Percentiles rank a stretch among this genome's conserved stretches.
Evolutionary conservation across 2,888 invertebrate species (phyloP).

Genomic region (Eupithecia subumbrata): DNA sequence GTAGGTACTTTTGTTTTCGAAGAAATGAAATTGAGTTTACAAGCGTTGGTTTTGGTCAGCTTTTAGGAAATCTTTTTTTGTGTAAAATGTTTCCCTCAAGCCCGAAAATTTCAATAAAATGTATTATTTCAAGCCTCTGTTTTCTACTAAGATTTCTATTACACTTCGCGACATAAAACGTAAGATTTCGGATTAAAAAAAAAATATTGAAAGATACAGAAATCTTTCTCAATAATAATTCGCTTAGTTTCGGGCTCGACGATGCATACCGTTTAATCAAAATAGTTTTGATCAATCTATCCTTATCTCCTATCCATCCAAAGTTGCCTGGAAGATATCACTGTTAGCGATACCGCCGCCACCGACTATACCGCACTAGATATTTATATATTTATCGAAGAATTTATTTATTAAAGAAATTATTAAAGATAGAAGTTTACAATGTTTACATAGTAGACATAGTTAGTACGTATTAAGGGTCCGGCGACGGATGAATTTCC

Average conservation of each 20-base stretch:
- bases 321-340: too few species aligned
- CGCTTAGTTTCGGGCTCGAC: neutral
- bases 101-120: neutral
- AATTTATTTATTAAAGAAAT: too few species aligned
- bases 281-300: neutral
- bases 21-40: conserved; percentile 6
- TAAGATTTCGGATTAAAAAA: neutral
- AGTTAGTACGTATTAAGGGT: too few species aligned
- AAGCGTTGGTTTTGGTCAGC: neutral
- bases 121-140: too few species aligned
- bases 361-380: too few species aligned
- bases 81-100: neutral
- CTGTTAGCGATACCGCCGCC: too few species aligned
- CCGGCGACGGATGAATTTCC: too few species aligned
- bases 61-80: neutral
- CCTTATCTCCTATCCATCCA: too few species aligned
- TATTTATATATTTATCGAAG: too few species aligned
- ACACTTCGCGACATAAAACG: neutral
- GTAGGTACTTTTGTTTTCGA: conserved; percentile 18
- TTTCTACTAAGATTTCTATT: too few species aligned
- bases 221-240: neutral
- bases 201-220: neutral
- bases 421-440: too few species aligned
- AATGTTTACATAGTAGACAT: too few species aligned
- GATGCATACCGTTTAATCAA: neutral